These are phyloP conservation scores for Stenchaetothrips biformis DNA, from an alignment of 2,888 invertebrate genomes.

Conservation along the genomic window DNA sequence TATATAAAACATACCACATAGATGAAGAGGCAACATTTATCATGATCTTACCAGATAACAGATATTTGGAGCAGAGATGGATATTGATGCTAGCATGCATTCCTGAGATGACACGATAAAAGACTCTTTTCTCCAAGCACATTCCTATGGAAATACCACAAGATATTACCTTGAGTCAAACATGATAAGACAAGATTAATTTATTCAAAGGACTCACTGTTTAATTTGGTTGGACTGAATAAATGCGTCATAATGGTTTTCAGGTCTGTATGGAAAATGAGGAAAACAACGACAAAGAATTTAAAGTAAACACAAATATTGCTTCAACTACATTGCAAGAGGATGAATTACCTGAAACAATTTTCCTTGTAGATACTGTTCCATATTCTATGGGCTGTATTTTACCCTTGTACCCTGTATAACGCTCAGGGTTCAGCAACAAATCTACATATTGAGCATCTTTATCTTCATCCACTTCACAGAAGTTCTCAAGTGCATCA, in stretches of 20 bases:
- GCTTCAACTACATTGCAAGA: too few relatives aligned
- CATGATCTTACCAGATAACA: constrained; percentile 62
- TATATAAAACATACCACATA: constrained; percentile 15
- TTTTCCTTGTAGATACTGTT: constrained; percentile 96
- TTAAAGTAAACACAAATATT: background rate
- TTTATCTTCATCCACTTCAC: constrained; percentile 76
- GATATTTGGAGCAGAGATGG: constrained; percentile 87
- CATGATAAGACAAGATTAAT: constrained; percentile 41
- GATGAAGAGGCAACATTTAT: background rate
- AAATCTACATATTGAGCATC: constrained; percentile 91
- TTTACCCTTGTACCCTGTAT: constrained; percentile 91
- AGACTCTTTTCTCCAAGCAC: constrained; percentile 94
- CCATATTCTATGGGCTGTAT: constrained; percentile 96
- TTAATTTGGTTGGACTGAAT: constrained; percentile 24
- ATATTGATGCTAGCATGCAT: constrained; percentile 97
- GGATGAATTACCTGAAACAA: constrained; percentile 70
- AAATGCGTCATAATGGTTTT: constrained; percentile 26
- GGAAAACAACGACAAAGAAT: background rate
- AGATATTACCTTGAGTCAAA: constrained; percentile 26
- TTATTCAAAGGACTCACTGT: background rate
- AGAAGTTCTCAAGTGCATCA: constrained; percentile 89
- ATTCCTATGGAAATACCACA: constrained; percentile 53
- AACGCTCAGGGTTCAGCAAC: constrained; percentile 91
- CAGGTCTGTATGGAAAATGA: constrained; percentile 5
- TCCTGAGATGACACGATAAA: constrained; percentile 95